Base-by-base conservation (phyloP, 2,113 vertebrate species). In the Neolamprologus sp. region DNA sequence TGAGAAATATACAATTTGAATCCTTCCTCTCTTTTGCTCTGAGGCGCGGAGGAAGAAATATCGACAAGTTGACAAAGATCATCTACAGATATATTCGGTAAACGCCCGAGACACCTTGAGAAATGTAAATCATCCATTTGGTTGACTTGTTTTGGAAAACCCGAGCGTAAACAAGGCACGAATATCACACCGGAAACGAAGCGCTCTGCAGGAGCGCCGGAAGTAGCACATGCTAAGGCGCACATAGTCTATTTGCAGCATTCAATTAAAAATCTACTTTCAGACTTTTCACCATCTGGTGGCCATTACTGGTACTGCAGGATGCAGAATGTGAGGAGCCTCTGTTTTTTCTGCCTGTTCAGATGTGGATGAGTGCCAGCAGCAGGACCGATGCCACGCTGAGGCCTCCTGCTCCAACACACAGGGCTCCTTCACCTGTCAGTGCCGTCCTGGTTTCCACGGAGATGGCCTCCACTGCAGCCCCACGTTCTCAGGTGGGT, bases 321-420 rank as follows among this genome's bases (percentile, higher is more conserved):
- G 37, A 28, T 19, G 21, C 68, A 73, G 21, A 73, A 45, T 14
- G 40, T 75, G 68, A 73, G 8, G 40, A 17, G 40, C 68, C 16
- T 33, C 19, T 16, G 21, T 23, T 68, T 21, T 12, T 45, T 58
- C 16, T 17, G 3, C 45, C 40, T 26, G 5, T 37, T 71, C 95
- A 99, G 98, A 99, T 81, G 89, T 97, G 11, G 97, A 99, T 45
- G 98, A 99, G 91, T 99, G 98, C 88, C 95, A 97, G 6, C 91
- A 47, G 71, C 71, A 92, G 9, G 93, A 89, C 5, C 95, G 23
- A 12, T 99, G 98, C 57, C 98, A 98, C 88, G 90, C 91, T 1
- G 96, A 98, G 7, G 98, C 98, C 60, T 33, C 95, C 86, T 99
- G 98, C 96, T 95, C 96, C 93, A 99, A 99, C 93, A 96, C 97